These are phyloP conservation scores for Aleiodes alternator DNA, from an alignment of 2,888 invertebrate species.

Conservation along the genomic window DNA sequence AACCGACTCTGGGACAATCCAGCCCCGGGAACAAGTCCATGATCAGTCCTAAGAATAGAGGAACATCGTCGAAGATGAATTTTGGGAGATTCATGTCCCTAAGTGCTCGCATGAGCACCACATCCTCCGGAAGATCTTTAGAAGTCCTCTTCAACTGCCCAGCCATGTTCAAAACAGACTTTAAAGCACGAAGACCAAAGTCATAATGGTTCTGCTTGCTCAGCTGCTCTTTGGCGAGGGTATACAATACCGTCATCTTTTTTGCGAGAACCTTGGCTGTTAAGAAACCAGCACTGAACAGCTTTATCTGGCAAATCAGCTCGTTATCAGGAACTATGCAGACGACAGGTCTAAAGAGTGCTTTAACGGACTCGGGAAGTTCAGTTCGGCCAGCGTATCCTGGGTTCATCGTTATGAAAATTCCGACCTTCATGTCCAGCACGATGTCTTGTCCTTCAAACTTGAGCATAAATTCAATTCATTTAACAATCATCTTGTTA, in stretches of 20 bases:
- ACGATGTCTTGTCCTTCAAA: conserved; percentile 90
- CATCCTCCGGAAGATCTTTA: conserved; percentile 87
- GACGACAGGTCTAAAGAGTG: conserved; percentile 92
- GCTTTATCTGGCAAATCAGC: conserved; percentile 92
- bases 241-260: conserved; percentile 95
- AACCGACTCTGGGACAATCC: conserved; percentile 91
- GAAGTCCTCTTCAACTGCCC: conserved; percentile 89
- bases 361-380: conserved; percentile 94
- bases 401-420: conserved; percentile 97
- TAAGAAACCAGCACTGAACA: conserved; percentile 94
- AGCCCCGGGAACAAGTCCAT: conserved; percentile 93
- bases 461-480: conserved; percentile 73
- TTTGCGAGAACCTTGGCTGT: conserved; percentile 93
- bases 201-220: conserved; percentile 96
- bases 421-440: conserved; percentile 90
- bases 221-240: conserved; percentile 89
- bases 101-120: conserved; percentile 93
- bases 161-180: conserved; percentile 93
- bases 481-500: not conserved
- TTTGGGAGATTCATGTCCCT: conserved; percentile 96
- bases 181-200: conserved; percentile 94
- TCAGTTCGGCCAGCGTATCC: conserved; percentile 95
- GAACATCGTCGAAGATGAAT: conserved; percentile 94
- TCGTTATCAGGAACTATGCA: conserved; percentile 95
- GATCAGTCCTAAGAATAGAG: conserved; percentile 90